Base-by-base conservation (phyloP, 30 jellyfish, hydroid and myxozoan species). In the Hydractinia symbiolongicarpus region DNA sequence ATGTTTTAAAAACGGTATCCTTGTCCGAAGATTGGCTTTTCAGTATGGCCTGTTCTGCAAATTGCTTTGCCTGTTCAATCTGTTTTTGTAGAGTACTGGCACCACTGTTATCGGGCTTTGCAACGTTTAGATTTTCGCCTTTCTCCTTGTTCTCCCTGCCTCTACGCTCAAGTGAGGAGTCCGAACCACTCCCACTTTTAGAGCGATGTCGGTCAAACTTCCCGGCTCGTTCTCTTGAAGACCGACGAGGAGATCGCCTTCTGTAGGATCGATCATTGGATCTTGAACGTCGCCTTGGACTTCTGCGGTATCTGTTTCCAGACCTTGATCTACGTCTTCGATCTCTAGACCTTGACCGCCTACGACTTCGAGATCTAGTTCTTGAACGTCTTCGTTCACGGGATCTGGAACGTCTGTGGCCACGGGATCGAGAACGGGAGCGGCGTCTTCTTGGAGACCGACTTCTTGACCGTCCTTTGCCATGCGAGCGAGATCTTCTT, bases 141-240 rank as follows among this genome's bases (percentile, higher is more conserved):
- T 64, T 8, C 17, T 72, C 81, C 81, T 72, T 74, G n/a, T 74
- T 58, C 30, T 53, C 30, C 20, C 54, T 74, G 1, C 30, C 54
- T 74, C 6, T 74, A 30, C 83, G 58, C 54, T 74, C 83, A 53
- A 74, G 51, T 13, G 83, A 74, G 13, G 83, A 74, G 54, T 74
- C 83, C 6, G 83, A 74, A 19, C 83, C 83, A 10, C 71, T 74
- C 0, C 83, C 83, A 49, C 83, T 74, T 74, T 74, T 74, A 44
- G 83, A 74, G 20, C 83, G 83, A 67, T 74, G 83, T 44, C 83
- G 72, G 62, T 74, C 83, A 74, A 74, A 74, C 1, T 74, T 74
- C 21, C 83, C 68, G 5, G 68, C 51, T 44, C 83, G 13, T n/a
- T 74, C 83, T 19, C 76, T 50, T 49, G 44, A 30, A 50, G 70